Conservation (phyloP, 2,113 vertebrate species). For the Acanthochromis polyacanthus region DNA sequence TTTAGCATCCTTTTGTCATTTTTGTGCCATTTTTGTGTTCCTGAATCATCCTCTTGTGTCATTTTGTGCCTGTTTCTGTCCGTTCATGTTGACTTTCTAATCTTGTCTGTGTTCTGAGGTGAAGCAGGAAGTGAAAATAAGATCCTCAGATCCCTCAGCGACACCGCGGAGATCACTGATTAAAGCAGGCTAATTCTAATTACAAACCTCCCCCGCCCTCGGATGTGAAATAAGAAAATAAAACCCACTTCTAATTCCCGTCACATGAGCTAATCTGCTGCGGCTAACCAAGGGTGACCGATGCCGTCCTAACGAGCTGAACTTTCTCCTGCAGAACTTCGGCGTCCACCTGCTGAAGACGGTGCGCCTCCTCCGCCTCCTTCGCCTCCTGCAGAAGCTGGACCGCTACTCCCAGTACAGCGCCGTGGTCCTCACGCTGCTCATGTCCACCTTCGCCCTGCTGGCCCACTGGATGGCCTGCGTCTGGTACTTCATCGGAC, state of each 20-base stretch:
- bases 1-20: too few species aligned
- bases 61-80: too few species aligned
- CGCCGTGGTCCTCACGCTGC: constrained; percentile 87
- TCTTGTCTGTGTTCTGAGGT: neutral
- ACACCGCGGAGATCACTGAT: neutral
- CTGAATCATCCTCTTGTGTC: too few species aligned
- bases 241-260: neutral
- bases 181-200: constrained; percentile 23
- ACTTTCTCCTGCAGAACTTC: constrained; percentile 78
- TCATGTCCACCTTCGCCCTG: constrained; percentile 89
- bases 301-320: neutral
- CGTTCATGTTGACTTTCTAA: neutral
- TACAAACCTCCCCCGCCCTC: neutral
- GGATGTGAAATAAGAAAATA: constrained; percentile 10
- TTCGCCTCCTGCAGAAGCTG: constrained; percentile 88
- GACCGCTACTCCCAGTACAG: constrained; percentile 90
- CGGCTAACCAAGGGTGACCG: neutral
- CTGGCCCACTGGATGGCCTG: constrained; percentile 90
- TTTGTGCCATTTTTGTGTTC: too few species aligned
- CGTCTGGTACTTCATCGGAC: constrained; percentile 88
- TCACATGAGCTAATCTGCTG: neutral
- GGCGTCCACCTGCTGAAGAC: constrained; percentile 89
- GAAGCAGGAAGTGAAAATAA: rapidly evolving
- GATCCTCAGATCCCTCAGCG: neutral
- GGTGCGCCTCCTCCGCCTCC: constrained; percentile 85